Percentiles rank a stretch among this genome's conserved stretches.
These are phyloP conservation scores for Perognathus longimembris DNA, from an alignment of 2,113 vertebrate species.

Conservation along the genomic window DNA sequence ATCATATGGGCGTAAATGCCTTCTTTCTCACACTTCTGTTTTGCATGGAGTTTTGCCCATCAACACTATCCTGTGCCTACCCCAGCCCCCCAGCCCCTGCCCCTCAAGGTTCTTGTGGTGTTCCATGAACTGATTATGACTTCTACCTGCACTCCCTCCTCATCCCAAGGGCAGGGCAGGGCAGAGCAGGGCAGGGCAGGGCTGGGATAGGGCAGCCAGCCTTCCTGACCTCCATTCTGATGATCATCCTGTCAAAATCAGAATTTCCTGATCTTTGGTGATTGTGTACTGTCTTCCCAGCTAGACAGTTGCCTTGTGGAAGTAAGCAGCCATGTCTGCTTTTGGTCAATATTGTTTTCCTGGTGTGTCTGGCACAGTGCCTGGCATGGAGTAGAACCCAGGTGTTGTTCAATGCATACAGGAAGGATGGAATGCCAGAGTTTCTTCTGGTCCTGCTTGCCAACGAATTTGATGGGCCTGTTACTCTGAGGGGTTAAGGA, in stretches of 20 bases:
- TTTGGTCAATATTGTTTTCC: neutral
- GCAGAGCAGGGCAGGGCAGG: too few relatives aligned
- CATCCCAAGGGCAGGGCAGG: neutral
- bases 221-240: neutral
- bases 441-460: neutral
- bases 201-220: neutral
- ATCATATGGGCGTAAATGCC: neutral
- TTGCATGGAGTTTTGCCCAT: neutral
- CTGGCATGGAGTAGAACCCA: neutral
- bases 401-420: neutral
- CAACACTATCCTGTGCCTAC: neutral
- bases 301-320: neutral
- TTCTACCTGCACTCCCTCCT: neutral
- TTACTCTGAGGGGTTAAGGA: neutral
- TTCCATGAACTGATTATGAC: neutral
- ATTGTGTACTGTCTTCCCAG: neutral
- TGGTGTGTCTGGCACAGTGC: neutral
- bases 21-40: neutral
- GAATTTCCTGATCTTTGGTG: neutral
- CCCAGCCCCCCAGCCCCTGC: rapidly evolving
- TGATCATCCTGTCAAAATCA: neutral
- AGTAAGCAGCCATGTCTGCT: neutral
- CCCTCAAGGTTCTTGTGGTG: too few relatives aligned
- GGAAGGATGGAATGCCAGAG: neutral
- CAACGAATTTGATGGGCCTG: neutral